A percentile compares a stretch with the other conserved stretches of the same genome.
These are phyloP conservation scores for Phrynocephalus forsythii DNA, from an alignment of 2,797 vertebrate genomes.

Conservation along the genomic window DNA sequence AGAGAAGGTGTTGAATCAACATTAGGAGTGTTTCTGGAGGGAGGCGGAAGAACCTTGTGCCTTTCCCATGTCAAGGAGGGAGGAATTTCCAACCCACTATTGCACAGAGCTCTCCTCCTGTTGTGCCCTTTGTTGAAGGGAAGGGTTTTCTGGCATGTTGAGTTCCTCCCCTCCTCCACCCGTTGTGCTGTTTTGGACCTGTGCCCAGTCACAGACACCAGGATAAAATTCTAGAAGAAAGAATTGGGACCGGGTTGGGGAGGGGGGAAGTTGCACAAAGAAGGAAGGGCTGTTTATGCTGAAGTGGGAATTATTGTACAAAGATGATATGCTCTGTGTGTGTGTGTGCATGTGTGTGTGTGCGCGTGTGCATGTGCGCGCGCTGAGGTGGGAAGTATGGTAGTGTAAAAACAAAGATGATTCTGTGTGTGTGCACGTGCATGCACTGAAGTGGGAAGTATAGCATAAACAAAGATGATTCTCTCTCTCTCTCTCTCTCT, in stretches of 20 bases:
- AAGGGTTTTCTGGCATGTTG: constrained; percentile 40
- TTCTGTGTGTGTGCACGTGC: not conserved
- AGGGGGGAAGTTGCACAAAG: constrained; percentile 54
- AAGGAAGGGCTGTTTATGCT: constrained; percentile 2
- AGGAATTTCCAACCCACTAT: constrained; percentile 72
- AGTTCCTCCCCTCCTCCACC: not conserved
- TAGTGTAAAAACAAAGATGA: too few relatives aligned
- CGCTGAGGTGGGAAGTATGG: too few relatives aligned
- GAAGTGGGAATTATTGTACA: constrained; percentile 28
- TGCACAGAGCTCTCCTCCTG: constrained; percentile 2
- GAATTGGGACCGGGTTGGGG: constrained; percentile 76
- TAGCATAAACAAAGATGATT: too few relatives aligned
- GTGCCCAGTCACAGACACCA: constrained; percentile 92
- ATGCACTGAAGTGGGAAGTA: too few relatives aligned
- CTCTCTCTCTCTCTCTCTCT: too few relatives aligned
- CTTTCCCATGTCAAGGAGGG: constrained; percentile 70
- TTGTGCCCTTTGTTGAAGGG: constrained; percentile 76
- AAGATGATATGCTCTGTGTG: constrained; percentile 56
- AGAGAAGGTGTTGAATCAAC: constrained; percentile 74
- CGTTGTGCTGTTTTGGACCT: constrained; percentile 86
- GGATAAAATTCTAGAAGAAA: constrained; percentile 81
- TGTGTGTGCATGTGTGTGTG: not conserved
- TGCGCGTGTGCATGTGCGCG: not conserved
- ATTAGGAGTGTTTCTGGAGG: constrained; percentile 72
- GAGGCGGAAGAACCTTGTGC: constrained; percentile 59